These are phyloP conservation scores for Enteromius treurensis DNA, from an alignment of 2,797 vertebrate species.

Conservation along the genomic window DNA sequence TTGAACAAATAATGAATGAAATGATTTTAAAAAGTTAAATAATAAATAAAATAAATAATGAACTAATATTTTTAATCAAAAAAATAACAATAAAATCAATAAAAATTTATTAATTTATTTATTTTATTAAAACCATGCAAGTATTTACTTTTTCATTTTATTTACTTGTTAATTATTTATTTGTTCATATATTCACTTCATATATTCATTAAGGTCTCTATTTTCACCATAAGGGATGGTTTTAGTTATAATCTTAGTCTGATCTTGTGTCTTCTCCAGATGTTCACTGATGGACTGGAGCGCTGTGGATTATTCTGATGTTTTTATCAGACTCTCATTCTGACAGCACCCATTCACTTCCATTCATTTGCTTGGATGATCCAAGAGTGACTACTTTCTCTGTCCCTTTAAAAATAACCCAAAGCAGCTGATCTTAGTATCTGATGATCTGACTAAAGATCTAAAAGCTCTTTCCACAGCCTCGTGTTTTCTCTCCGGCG, in stretches of 20 bases:
- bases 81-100: no score
- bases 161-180: no score
- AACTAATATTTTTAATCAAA: neutral
- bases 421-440: neutral
- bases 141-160: no score
- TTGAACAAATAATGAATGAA: neutral
- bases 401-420: neutral
- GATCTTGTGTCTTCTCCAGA: neutral
- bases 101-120: no score
- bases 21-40: neutral
- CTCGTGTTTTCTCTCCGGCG: constrained; percentile 13
- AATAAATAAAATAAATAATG: neutral
- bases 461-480: constrained; percentile 7
- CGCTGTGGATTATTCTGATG: neutral
- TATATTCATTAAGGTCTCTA: no score
- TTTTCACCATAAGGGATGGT: no score
- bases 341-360: neutral
- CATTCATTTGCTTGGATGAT: neutral
- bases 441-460: neutral
- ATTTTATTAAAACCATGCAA: no score
- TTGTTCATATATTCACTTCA: no score
- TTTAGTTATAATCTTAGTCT: neutral
- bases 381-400: neutral
- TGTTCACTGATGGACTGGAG: neutral
- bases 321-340: neutral